Conservation (phyloP, 2,797 vertebrate genomes). For the Sebastes melanostomus region DNA sequence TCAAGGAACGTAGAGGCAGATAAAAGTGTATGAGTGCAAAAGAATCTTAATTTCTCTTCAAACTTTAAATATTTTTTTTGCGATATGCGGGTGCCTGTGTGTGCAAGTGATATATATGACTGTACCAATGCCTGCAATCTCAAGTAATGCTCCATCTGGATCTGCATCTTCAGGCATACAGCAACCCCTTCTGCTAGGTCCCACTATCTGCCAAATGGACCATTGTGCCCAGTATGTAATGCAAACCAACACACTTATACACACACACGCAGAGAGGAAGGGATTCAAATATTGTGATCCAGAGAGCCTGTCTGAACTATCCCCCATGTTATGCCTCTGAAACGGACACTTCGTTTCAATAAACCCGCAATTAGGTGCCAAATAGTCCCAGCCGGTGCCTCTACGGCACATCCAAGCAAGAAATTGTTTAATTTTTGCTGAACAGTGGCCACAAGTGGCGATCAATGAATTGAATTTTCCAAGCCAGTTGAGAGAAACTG, state of each 20-base stretch:
- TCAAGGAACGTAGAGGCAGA: background rate
- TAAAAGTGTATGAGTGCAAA: background rate
- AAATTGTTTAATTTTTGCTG: background rate
- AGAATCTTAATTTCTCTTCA: background rate
- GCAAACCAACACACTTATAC: background rate
- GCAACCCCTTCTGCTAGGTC: constrained; percentile 6
- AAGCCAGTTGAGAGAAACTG: background rate
- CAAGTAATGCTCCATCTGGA: background rate
- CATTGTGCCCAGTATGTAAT: background rate
- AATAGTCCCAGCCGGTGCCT: background rate
- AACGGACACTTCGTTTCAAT: background rate
- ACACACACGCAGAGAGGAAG: background rate
- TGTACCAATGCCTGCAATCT: too few relatives aligned
- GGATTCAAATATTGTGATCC: background rate
- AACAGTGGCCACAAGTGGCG: background rate
- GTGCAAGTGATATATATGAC: too few relatives aligned
- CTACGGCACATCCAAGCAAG: background rate
- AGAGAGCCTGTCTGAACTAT: background rate
- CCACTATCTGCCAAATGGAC: constrained; percentile 41
- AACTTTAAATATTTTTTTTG: background rate
- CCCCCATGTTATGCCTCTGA: background rate
- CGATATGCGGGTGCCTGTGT: too few relatives aligned
- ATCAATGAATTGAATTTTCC: background rate
- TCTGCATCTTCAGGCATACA: constrained; percentile 28
- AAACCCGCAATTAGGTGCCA: background rate